Conservation (phyloP, 1,140 invertebrate genomes). For the Euura saliciscinereae region DNA sequence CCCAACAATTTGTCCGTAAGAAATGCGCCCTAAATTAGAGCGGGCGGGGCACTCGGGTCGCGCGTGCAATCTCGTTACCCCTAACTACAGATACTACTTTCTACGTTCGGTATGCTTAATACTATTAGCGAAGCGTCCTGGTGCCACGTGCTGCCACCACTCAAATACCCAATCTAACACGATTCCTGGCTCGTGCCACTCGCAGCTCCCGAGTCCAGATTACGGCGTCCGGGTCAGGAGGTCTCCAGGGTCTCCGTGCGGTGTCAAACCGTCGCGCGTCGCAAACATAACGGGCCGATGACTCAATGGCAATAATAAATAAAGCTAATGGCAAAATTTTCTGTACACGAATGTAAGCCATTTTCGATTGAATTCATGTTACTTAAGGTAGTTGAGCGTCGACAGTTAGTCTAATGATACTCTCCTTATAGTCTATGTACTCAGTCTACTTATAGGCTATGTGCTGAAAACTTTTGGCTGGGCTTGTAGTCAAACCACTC, state of each 20-base stretch:
- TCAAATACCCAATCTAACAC: conserved; percentile 23
- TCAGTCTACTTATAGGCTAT: too few species aligned
- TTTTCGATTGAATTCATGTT: too few species aligned
- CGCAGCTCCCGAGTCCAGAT: background rate
- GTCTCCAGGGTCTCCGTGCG: conserved; percentile 21
- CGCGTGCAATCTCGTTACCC: background rate
- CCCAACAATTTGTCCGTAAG: conserved; percentile 57
- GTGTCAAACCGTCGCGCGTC: conserved; percentile 23
- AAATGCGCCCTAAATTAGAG: conserved; percentile 31
- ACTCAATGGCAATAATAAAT: background rate
- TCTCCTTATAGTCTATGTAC: too few species aligned
- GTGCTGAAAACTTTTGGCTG: too few species aligned
- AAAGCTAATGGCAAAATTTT: too few species aligned
- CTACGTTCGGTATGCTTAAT: conserved; percentile 25
- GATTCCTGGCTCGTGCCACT: conserved; percentile 15
- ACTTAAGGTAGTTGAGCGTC: too few species aligned
- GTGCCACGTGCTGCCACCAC: conserved; percentile 34
- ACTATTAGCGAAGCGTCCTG: conserved; percentile 31
- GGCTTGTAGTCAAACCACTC: too few species aligned
- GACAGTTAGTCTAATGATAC: too few species aligned
- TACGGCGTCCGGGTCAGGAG: conserved; percentile 35
- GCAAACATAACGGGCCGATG: conserved; percentile 11
- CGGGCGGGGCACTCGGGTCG: background rate
- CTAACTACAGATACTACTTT: conserved; percentile 27
- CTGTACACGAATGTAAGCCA: too few species aligned